Percentiles rank a stretch among this genome's conserved stretches.
Conservation (phyloP, 2,113 vertebrate genomes). For the Sphyrna mokarran region DNA sequence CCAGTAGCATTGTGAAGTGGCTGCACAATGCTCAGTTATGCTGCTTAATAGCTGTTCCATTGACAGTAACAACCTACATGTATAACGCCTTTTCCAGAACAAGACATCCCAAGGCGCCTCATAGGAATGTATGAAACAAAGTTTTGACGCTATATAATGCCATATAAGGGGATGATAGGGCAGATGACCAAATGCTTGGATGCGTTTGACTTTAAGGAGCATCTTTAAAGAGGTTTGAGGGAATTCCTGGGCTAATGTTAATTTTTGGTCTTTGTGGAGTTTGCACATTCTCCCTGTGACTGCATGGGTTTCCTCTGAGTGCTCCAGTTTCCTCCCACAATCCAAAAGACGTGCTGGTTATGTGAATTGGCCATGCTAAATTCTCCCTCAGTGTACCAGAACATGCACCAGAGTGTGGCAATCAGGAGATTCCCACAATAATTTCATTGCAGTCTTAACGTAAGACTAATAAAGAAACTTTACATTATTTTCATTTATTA, state of each 20-base stretch:
- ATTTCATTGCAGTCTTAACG: too few species aligned
- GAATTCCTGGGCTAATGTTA: neutral
- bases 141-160: neutral
- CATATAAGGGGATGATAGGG: neutral
- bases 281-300: too few species aligned
- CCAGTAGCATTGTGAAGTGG: neutral
- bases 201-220: neutral
- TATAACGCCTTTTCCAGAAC: neutral
- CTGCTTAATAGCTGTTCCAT: neutral
- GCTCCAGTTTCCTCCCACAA: too few species aligned
- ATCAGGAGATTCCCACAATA: too few species aligned
- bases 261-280: too few species aligned
- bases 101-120: neutral
- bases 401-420: too few species aligned
- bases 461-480: too few species aligned
- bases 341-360: too few species aligned
- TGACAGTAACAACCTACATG: neutral
- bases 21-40: neutral
- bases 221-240: neutral
- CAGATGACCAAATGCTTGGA: neutral
- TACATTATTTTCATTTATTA: too few species aligned
- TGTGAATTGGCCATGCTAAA: too few species aligned
- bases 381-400: too few species aligned
- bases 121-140: neutral
- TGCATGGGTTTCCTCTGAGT: too few species aligned